phyloP scores from a whole-genome alignment of 1,140 invertebrate genomes.

The Laodelphax striatellus region DNA sequence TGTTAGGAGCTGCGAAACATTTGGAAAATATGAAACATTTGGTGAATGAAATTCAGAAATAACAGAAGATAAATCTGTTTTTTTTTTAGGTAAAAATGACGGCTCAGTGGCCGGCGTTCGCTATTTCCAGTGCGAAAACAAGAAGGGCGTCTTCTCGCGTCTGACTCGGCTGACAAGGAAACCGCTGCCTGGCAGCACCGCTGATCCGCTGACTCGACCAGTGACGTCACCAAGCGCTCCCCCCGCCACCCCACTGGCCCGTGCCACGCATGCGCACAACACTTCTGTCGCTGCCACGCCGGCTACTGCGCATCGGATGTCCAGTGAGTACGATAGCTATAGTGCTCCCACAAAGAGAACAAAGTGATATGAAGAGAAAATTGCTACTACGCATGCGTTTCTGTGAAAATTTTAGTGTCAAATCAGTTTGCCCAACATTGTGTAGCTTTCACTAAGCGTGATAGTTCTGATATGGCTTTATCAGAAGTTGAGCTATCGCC shows the following conservation, averaged over 20 bases:
- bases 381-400: too few species aligned
- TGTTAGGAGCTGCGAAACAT: too few species aligned
- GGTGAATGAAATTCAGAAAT: too few species aligned
- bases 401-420: too few species aligned
- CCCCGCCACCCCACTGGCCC: neutral
- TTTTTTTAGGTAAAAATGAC: constrained; percentile 78
- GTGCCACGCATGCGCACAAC: constrained; percentile 4
- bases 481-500: too few species aligned
- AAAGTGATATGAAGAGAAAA: too few species aligned
- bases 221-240: constrained; percentile 3
- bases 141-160: constrained; percentile 86
- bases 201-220: neutral
- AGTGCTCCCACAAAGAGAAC: too few species aligned
- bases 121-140: constrained; percentile 91
- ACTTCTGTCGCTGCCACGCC: constrained; percentile 1
- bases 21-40: too few species aligned
- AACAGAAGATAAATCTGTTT: too few species aligned
- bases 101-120: constrained; percentile 83
- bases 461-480: too few species aligned
- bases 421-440: too few species aligned
- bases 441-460: too few species aligned
- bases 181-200: constrained; percentile 35
- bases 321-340: neutral
- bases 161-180: constrained; percentile 72
- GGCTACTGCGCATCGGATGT: constrained; percentile 1